phyloP scores from a whole-genome alignment of 1,140 invertebrate species.

The Drosophila dunni region DNA sequence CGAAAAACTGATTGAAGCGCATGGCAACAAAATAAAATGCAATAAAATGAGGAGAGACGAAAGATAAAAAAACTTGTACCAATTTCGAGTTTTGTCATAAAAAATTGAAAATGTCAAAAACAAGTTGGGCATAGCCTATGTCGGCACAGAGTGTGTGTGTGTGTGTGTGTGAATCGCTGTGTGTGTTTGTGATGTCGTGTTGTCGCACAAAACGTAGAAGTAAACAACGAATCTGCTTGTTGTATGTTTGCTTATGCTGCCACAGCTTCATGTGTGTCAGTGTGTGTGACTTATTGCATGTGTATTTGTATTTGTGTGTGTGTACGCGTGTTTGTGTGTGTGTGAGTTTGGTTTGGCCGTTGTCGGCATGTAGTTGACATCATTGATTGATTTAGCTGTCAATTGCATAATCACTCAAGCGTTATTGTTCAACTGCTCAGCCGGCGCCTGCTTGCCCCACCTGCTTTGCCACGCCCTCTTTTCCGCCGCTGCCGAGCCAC shows the following conservation, averaged over 20 bases:
- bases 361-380: conserved; percentile 81
- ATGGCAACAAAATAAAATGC: conserved; percentile 3
- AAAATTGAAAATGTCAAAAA: conserved; percentile 82
- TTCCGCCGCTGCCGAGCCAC: background rate
- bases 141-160: background rate
- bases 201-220: conserved; percentile 41
- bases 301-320: conserved; percentile 9
- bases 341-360: conserved; percentile 47
- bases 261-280: background rate
- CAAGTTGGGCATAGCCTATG: conserved; percentile 56
- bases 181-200: conserved; percentile 12
- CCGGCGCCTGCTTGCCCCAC: conserved; percentile 37
- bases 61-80: conserved; percentile 58
- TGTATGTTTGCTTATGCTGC: conserved; percentile 28
- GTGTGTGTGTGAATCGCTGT: background rate
- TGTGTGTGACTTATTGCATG: background rate
- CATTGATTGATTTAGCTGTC: conserved; percentile 84
- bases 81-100: conserved; percentile 80
- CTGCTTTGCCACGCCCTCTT: conserved; percentile 27
- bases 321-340: conserved; percentile 28
- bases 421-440: conserved; percentile 82
- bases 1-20: conserved; percentile 6
- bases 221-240: conserved; percentile 44
- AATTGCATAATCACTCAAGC: conserved; percentile 84
- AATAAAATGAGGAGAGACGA: background rate